Conservation (phyloP, 2,113 vertebrate species). For the Theristicus caerulescens region DNA sequence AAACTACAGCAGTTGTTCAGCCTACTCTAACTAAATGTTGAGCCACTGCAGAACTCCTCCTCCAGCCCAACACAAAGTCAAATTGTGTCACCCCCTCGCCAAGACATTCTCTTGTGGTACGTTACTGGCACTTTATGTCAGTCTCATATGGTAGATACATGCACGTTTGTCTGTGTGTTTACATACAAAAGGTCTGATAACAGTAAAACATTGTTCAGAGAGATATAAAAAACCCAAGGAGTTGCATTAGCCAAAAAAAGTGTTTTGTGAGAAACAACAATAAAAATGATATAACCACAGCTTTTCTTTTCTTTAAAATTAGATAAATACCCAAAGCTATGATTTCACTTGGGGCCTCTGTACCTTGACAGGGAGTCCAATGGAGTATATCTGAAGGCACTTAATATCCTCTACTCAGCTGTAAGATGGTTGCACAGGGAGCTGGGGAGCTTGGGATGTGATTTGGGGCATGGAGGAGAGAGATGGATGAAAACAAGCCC, state of each 20-base stretch:
- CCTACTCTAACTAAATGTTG: constrained; percentile 10
- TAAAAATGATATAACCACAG: constrained; percentile 81
- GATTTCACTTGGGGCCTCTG: constrained; percentile 68
- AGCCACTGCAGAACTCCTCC: neutral
- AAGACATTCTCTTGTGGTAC: constrained; percentile 54
- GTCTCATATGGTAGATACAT: constrained; percentile 70
- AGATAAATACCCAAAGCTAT: constrained; percentile 62
- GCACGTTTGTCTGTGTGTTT: constrained; percentile 72
- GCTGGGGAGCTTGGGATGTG: constrained; percentile 71
- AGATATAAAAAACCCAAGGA: constrained; percentile 72
- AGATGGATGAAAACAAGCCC: constrained; percentile 66
- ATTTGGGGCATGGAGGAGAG: constrained; percentile 46
- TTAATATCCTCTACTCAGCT: constrained; percentile 79
- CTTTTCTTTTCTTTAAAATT: constrained; percentile 71
- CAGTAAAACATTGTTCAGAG: constrained; percentile 69
- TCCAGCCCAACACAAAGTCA: neutral
- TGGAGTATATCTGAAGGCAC: constrained; percentile 89
- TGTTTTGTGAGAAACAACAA: constrained; percentile 75
- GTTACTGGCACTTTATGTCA: constrained; percentile 75
- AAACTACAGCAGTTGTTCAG: neutral
- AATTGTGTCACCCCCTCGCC: neutral
- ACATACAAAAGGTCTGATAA: constrained; percentile 78
- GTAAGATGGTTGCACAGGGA: constrained; percentile 65
- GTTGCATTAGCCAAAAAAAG: constrained; percentile 77
- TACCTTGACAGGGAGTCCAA: constrained; percentile 69